Base-by-base conservation (phyloP, 2,888 invertebrate species). In the Apotomis betuletana region DNA sequence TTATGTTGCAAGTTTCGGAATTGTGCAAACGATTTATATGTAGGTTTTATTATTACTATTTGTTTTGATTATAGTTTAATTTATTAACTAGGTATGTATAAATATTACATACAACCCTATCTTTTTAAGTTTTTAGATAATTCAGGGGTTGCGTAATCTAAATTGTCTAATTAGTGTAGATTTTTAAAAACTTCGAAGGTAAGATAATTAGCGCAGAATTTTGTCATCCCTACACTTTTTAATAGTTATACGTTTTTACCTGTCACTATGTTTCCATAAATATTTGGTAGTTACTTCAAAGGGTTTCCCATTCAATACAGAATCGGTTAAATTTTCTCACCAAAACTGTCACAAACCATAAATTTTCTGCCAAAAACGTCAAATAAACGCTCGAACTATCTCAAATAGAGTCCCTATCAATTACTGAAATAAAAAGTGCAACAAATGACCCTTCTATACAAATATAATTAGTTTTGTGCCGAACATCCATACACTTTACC, bases 391-490 rank as follows among this genome's bases (percentile, higher is more conserved):
- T 82, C 61, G 75, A 83, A 85, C 83, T 84, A 73, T 76, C 75
- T 81, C 84, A 84, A 85, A 85, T 81, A 86, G 77, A 80, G 84
- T 83, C 86, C 86, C 86, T 85, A 82, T 85, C 82, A 83, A 79
- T 85, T 81, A 83, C 83, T 74, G 75, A 77, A 81, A 76, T 76
- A 79, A 79, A 85, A 85, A 83, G 80, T 77, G 78, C 81, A 83
- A 77, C 76, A 85, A 85, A 87, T 86, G 81, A 85, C 85, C 85
- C 83, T 80, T 77, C 87, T 79, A 92, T 92, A 92, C 93, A 90
- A 92, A 89, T 82, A 90, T 90, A 92, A 93, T 93, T 92, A 92
- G 91, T 88, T 85, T 87, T 86, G 87, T 88, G 79, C 80, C 81
- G 82, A 81, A 86, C 86, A 86, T 88, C 85, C 83, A 79, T 81